Base-by-base conservation (phyloP, 2,888 invertebrate species). In the Liodrosophila aerea region DNA sequence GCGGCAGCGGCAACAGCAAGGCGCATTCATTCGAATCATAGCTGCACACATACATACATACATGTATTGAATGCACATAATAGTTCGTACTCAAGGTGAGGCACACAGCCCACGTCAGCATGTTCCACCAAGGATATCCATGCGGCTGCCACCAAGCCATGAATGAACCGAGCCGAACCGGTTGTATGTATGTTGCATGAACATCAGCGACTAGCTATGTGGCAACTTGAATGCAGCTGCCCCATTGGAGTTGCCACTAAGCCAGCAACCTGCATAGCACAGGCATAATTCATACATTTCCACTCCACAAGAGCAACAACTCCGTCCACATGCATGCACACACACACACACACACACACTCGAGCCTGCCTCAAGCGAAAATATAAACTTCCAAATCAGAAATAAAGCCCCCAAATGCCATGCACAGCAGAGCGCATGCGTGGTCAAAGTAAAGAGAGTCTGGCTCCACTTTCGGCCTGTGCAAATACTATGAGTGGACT, bases 361-460 rank as follows among this genome's bases (percentile, higher is more conserved):
- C 12, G 46, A 53, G 59, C 59, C 59, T 59, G 59, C 59, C 59
- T 53, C 59, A 59, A 59, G 53, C 59, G 36, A 37, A 53, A 59
- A 43, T 46, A 46, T 53, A 59, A 60, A 60, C 52, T 52, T 7
- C 59, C 46, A 15, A 59, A 46, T 47, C 22, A 30, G 46, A 33
- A 52, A 41, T 47, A 64, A 61, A 57, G 39, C 56, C 59, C 56
- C 50, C 50, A 70, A 70, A 62, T 57, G 53, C 43, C 54, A 56
- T 66, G 61, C 69, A 69, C 64, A n/a, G 45, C 13, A 49, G 18
- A 15, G 75, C 78, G 78, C 78, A 78, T 82, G 78, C 78, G 78
- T 64, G 58, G 50, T 50, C 68, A 68, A 43, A 43, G 46, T 36
- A 62, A 33, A 40, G 15, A 46, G 34, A 34, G 30, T 43, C 33